phyloP scores from a whole-genome alignment of 2,888 invertebrate species.

The Tenthredo notha region DNA sequence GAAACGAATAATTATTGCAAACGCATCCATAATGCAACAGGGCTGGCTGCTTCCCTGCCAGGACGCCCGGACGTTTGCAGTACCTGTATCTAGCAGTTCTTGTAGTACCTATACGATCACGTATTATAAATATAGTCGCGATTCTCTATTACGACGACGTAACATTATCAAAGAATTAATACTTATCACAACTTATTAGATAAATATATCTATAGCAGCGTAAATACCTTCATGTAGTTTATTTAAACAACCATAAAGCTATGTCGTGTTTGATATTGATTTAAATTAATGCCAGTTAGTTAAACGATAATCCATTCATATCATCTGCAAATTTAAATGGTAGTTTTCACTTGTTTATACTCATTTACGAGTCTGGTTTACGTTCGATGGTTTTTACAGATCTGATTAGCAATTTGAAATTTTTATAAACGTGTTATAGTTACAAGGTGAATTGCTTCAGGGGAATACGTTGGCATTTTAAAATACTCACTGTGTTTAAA shows the following conservation, averaged over 20 bases:
- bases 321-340: background rate
- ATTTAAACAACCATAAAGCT: background rate
- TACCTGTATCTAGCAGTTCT: background rate
- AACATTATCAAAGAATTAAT: constrained; percentile 18
- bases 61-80: constrained; percentile 18
- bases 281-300: background rate
- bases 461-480: background rate
- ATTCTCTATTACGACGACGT: constrained; percentile 19
- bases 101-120: background rate
- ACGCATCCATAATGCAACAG: constrained; percentile 70
- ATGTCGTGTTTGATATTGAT: background rate
- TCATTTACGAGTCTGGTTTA: too few relatives aligned
- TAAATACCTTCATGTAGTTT: background rate
- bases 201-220: background rate
- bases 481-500: background rate
- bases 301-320: background rate
- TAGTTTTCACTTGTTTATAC: background rate
- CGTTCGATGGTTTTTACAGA: too few relatives aligned
- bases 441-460: background rate
- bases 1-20: constrained; percentile 75
- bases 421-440: background rate
- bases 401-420: background rate
- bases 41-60: constrained; percentile 53
- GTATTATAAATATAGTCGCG: background rate
- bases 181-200: background rate